A percentile compares a stretch with the other conserved stretches of the same genome.
phyloP scores from a whole-genome alignment of 2,113 vertebrate species.

The Hiodon tergisus region DNA sequence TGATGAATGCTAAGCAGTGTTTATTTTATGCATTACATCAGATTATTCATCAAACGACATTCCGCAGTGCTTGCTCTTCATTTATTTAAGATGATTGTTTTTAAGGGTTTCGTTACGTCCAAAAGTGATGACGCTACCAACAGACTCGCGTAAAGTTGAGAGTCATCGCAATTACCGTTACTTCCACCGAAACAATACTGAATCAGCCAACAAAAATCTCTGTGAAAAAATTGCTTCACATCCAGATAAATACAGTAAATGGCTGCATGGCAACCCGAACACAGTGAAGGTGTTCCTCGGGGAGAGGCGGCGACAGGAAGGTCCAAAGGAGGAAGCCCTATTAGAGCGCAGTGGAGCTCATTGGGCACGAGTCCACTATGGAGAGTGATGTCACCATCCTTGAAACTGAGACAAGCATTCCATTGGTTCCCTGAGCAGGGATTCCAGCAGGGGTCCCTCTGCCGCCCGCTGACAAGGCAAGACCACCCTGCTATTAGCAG shows the following conservation, averaged over 20 bases:
- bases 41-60: no score
- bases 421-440: no score
- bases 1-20: neutral
- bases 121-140: no score
- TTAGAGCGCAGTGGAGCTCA: no score
- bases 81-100: no score
- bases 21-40: neutral
- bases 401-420: no score
- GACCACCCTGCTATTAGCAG: no score
- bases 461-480: no score
- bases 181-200: slow-evolving; percentile 29
- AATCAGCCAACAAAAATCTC: slow-evolving; percentile 34
- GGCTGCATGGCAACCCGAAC: slow-evolving; percentile 22
- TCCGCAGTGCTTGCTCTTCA: neutral
- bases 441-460: no score
- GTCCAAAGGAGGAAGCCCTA: neutral
- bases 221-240: slow-evolving; percentile 36
- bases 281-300: neutral
- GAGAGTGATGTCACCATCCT: no score
- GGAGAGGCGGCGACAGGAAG: neutral
- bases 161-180: slow-evolving; percentile 31
- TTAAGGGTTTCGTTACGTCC: no score
- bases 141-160: slow-evolving; percentile 11
- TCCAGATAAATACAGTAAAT: slow-evolving; percentile 6
- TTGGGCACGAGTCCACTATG: no score